Percentiles rank a stretch among this genome's conserved stretches.
These are phyloP conservation scores for Melanotaenia parkinsoni DNA, from an alignment of 2,797 vertebrate species.

Conservation along the genomic window DNA sequence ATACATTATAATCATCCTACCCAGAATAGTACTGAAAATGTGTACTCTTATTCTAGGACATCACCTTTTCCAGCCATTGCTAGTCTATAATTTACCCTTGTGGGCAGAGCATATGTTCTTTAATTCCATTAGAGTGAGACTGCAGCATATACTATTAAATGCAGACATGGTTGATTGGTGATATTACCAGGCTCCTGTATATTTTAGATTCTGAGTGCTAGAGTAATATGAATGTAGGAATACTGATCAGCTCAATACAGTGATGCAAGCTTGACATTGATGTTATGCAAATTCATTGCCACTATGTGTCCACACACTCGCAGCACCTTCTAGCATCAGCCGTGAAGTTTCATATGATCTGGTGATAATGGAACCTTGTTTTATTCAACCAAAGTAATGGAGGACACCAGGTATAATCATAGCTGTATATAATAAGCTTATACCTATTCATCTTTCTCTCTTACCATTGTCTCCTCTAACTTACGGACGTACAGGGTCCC, in stretches of 20 bases:
- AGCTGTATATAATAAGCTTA: constrained; percentile 56
- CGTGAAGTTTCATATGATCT: constrained; percentile 58
- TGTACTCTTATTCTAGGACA: constrained; percentile 33
- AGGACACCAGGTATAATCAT: constrained; percentile 47
- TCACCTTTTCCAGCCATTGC: constrained; percentile 32
- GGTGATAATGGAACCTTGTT: constrained; percentile 60
- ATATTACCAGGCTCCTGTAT: constrained; percentile 54
- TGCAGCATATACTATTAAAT: constrained; percentile 19
- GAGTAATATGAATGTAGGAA: constrained; percentile 65
- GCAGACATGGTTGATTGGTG: constrained; percentile 46
- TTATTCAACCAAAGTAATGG: constrained; percentile 47
- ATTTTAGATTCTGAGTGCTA: constrained; percentile 66
- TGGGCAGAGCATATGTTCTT: constrained; percentile 27
- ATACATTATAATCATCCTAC: constrained; percentile 20
- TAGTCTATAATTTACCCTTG: constrained; percentile 37
- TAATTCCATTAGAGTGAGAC: constrained; percentile 43
- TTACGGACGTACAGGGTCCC: background rate
- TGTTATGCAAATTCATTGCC: constrained; percentile 74
- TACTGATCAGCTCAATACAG: constrained; percentile 69
- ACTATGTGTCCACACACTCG: constrained; percentile 63
- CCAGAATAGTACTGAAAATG: constrained; percentile 23
- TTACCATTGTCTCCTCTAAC: constrained; percentile 22
- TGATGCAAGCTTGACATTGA: constrained; percentile 67
- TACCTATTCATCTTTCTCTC: constrained; percentile 53
- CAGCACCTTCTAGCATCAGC: constrained; percentile 51